Conservation (phyloP, 2,888 invertebrate genomes). For the Drosophila koepferae region DNA sequence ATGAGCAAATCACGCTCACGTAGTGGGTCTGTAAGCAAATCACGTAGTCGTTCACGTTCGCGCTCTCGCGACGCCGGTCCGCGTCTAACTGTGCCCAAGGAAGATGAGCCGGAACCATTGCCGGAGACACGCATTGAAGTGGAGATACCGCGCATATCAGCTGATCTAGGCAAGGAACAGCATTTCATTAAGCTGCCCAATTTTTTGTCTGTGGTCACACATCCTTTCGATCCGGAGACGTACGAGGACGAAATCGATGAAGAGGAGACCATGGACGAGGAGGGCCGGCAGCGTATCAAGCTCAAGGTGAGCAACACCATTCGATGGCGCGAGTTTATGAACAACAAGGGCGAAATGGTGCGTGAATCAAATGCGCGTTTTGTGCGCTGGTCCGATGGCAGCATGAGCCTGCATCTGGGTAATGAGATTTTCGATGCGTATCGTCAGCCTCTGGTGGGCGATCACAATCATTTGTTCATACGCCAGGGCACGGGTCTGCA, state of each 20-base stretch:
- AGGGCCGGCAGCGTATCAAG: slow-evolving; percentile 94
- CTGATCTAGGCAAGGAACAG: slow-evolving; percentile 95
- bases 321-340: slow-evolving; percentile 94
- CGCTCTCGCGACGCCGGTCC: slow-evolving; percentile 73
- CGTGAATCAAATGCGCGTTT: slow-evolving; percentile 98
- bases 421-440: slow-evolving; percentile 99
- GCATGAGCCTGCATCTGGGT: slow-evolving; percentile 97
- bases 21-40: slow-evolving; percentile 65
- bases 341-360: slow-evolving; percentile 91
- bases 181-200: slow-evolving; percentile 99
- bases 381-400: slow-evolving; percentile 99
- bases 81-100: slow-evolving; percentile 72
- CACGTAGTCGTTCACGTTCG: slow-evolving; percentile 74
- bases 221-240: slow-evolving; percentile 96
- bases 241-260: slow-evolving; percentile 99
- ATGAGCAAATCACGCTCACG: slow-evolving; percentile 71
- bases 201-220: slow-evolving; percentile 98
- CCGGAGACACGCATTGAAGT: slow-evolving; percentile 98
- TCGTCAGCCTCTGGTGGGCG: slow-evolving; percentile 96
- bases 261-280: slow-evolving; percentile 98
- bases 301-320: slow-evolving; percentile 99
- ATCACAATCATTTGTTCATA: slow-evolving; percentile 98
- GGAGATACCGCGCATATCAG: slow-evolving; percentile 97
- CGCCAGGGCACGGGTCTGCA: slow-evolving; percentile 99
- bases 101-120: slow-evolving; percentile 91